phyloP scores from a whole-genome alignment of 2,797 vertebrate species.

The Diplodus puntazzo region DNA sequence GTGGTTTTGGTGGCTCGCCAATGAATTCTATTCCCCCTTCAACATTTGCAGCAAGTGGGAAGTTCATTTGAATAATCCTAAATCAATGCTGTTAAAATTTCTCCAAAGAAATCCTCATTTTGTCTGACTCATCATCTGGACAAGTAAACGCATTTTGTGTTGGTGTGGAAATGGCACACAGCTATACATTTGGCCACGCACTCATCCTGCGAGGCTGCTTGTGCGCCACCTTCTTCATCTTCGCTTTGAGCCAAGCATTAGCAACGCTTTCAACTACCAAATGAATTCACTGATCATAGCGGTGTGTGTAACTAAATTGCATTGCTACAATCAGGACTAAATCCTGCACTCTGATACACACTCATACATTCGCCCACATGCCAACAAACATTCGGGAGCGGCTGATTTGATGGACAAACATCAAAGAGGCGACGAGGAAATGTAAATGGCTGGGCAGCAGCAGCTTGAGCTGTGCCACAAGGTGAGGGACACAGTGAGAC shows the following conservation, averaged over 20 bases:
- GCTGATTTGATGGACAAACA: slow-evolving; percentile 56
- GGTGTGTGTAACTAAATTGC: slow-evolving; percentile 27
- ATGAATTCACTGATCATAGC: slow-evolving; percentile 54
- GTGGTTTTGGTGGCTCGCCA: slow-evolving; percentile 36
- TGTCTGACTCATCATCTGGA: slow-evolving; percentile 61
- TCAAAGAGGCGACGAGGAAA: slow-evolving; percentile 57
- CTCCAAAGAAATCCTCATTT: slow-evolving; percentile 29
- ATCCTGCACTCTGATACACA: slow-evolving; percentile 33
- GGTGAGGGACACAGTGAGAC: slow-evolving; percentile 79
- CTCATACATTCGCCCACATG: slow-evolving; percentile 10
- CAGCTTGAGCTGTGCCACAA: slow-evolving; percentile 67
- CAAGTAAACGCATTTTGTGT: slow-evolving; percentile 55
- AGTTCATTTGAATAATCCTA: slow-evolving; percentile 70
- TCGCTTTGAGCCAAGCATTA: slow-evolving; percentile 46
- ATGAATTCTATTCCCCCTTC: slow-evolving; percentile 48
- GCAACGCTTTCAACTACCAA: slow-evolving; percentile 45
- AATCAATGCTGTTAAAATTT: slow-evolving; percentile 53
- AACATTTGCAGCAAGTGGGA: slow-evolving; percentile 57
- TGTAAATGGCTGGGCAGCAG: slow-evolving; percentile 55
- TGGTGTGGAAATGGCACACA: slow-evolving; percentile 59
- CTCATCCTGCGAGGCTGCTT: slow-evolving; percentile 52
- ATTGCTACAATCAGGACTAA: slow-evolving; percentile 39
- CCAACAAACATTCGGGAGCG: slow-evolving; percentile 7
- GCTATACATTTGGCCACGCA: slow-evolving; percentile 52
- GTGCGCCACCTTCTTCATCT: slow-evolving; percentile 29